Evolutionary conservation across 2,113 vertebrate genomes (phyloP).

Genomic region (Cnemophilus loriae): DNA sequence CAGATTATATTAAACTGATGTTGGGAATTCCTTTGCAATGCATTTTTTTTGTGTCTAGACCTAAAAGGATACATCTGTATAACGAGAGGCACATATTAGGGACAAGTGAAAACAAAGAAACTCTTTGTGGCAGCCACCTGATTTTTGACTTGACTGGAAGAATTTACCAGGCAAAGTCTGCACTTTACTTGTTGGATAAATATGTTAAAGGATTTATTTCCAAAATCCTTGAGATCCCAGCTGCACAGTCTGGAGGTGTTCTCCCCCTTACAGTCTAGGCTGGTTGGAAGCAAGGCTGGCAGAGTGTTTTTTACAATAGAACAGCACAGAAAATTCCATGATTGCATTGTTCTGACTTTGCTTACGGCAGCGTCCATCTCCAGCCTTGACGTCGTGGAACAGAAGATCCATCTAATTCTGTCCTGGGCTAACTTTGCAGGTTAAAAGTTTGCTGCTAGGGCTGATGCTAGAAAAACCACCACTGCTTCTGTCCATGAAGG

Average conservation of each 20-base stretch:
- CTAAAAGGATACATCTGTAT: background rate
- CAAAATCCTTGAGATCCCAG: background rate
- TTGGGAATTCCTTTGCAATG: background rate
- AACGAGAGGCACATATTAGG: accelerated
- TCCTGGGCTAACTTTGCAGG: background rate
- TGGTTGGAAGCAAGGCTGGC: background rate
- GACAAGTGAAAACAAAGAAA: background rate
- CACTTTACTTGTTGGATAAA: background rate
- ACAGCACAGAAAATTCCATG: background rate
- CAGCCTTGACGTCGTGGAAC: background rate
- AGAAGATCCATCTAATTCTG: background rate
- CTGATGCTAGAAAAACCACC: background rate
- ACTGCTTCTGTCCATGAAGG: background rate
- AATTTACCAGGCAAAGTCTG: background rate
- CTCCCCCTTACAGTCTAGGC: background rate
- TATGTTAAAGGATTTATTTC: background rate
- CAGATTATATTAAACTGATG: background rate
- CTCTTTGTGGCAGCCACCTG: background rate
- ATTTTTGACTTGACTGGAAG: background rate
- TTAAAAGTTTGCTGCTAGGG: background rate
- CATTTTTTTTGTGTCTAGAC: background rate
- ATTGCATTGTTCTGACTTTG: background rate
- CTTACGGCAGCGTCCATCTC: background rate
- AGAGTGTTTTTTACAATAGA: background rate
- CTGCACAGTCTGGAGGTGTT: background rate